Conservation (phyloP, 1,140 invertebrate genomes). For the Platyura marginata region DNA sequence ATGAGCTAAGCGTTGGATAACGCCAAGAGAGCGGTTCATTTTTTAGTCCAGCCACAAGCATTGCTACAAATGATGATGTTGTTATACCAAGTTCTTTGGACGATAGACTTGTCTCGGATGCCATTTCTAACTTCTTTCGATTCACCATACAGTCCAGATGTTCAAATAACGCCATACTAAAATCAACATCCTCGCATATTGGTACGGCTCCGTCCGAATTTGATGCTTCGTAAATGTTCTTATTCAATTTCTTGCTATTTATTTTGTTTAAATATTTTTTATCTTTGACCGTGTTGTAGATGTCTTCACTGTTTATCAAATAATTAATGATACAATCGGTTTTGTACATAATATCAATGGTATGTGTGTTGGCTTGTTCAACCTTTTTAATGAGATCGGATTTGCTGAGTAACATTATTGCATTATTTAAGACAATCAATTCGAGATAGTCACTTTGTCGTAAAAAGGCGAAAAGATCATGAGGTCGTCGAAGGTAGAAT, state of each 20-base stretch:
- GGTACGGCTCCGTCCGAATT: conserved; percentile 28
- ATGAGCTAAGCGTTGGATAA: conserved; percentile 63
- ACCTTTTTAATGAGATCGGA: conserved; percentile 18
- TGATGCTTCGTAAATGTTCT: background rate
- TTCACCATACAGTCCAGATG: conserved; percentile 52
- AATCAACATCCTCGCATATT: conserved; percentile 44
- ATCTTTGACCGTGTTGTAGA: conserved; percentile 15
- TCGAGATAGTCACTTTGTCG: conserved; percentile 47
- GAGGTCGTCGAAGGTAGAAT: conserved; percentile 55
- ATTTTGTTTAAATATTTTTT: conserved; percentile 4
- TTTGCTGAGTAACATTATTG: conserved; percentile 15
- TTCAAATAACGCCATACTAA: conserved; percentile 63
- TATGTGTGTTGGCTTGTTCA: conserved; percentile 15
- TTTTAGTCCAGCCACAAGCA: conserved; percentile 38
- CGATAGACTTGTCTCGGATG: conserved; percentile 43
- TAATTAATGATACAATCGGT: conserved; percentile 19
- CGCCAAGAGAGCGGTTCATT: conserved; percentile 66
- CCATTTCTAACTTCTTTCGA: conserved; percentile 38
- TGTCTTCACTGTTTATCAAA: conserved; percentile 15
- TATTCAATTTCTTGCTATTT: background rate
- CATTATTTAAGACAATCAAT: conserved; percentile 15
- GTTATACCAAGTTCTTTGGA: conserved; percentile 40
- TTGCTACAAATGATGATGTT: conserved; percentile 44
- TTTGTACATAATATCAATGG: conserved; percentile 18
- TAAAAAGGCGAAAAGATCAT: conserved; percentile 62